Percentiles rank a stretch among this genome's conserved stretches.
These are phyloP conservation scores for Parambassis ranga DNA, from an alignment of 2,797 vertebrate genomes.

Conservation along the genomic window DNA sequence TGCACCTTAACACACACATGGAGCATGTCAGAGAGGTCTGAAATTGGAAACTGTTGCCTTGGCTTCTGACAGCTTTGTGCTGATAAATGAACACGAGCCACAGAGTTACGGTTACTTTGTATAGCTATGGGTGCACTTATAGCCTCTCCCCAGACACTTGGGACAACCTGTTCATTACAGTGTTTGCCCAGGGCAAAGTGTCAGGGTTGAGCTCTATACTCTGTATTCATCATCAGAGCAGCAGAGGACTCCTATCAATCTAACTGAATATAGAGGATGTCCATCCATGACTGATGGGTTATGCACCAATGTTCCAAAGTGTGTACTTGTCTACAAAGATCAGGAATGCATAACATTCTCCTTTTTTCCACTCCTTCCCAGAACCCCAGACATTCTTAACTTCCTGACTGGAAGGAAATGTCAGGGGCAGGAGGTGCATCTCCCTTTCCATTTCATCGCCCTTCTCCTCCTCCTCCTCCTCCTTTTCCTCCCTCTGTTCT, in stretches of 20 bases:
- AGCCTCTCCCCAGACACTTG: constrained; percentile 26
- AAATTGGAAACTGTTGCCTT: constrained; percentile 48
- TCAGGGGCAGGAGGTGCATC: constrained; percentile 55
- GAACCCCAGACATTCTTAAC: constrained; percentile 60
- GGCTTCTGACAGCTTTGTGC: constrained; percentile 53
- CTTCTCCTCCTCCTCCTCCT: constrained; percentile 56
- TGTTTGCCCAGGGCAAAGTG: not conserved
- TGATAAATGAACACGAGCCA: constrained; percentile 52
- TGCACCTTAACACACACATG: not conserved
- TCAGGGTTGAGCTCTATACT: not conserved
- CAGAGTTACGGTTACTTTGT: constrained; percentile 37
- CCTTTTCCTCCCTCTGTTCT: constrained; percentile 53
- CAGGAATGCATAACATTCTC: constrained; percentile 56
- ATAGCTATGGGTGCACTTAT: constrained; percentile 33
- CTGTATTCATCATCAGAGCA: constrained; percentile 1
- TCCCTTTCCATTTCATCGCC: constrained; percentile 17
- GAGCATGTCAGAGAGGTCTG: constrained; percentile 10
- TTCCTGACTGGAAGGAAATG: constrained; percentile 50
- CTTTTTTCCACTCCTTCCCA: constrained; percentile 52
- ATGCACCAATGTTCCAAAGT: constrained; percentile 16
- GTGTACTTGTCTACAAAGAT: constrained; percentile 27
- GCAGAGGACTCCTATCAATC: not conserved
- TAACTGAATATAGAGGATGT: not conserved
- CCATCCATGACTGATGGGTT: not conserved
- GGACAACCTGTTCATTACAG: constrained; percentile 19